Conservation (phyloP, 2,888 invertebrate species). For the Pyrrhosoma nymphula region DNA sequence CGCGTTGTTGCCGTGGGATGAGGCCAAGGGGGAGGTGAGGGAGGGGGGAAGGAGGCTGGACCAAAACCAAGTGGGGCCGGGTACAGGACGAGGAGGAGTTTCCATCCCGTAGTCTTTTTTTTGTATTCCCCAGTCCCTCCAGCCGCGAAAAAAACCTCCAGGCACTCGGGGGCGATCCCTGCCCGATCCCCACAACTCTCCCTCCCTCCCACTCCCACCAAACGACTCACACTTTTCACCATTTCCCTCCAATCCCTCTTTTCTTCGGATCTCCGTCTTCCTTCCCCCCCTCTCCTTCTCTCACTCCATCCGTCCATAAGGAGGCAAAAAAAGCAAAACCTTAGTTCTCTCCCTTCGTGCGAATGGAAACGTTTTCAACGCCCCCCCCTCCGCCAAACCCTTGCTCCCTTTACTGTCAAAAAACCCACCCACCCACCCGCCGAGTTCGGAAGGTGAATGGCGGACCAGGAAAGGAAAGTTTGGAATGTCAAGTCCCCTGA, state of each 20-base stretch:
- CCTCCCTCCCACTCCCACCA: not conserved
- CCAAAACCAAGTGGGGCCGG: not conserved
- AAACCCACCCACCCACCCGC: not conserved
- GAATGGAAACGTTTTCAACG: not conserved
- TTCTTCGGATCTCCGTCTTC: not conserved
- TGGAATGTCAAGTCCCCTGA: not conserved
- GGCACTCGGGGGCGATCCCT: not conserved
- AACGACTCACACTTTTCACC: not conserved
- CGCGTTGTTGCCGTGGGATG: not conserved
- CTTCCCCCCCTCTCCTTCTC: too few species aligned
- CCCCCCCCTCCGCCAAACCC: not conserved
- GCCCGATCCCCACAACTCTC: not conserved
- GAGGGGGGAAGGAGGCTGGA: not conserved
- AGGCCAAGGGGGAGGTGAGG: not conserved
- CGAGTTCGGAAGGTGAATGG: not conserved
- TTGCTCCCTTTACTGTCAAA: not conserved
- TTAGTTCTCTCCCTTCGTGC: not conserved
- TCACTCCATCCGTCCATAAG: not conserved
- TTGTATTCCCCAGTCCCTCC: not conserved
- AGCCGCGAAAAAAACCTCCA: not conserved
- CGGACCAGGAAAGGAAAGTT: conserved; percentile 2
- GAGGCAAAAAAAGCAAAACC: not conserved
- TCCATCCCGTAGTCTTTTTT: not conserved
- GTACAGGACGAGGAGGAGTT: not conserved
- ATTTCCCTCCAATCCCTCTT: not conserved